Percentiles rank a stretch among this genome's conserved stretches.
phyloP scores from a whole-genome alignment of 2,888 invertebrate species.

The Uropetala carovei region DNA sequence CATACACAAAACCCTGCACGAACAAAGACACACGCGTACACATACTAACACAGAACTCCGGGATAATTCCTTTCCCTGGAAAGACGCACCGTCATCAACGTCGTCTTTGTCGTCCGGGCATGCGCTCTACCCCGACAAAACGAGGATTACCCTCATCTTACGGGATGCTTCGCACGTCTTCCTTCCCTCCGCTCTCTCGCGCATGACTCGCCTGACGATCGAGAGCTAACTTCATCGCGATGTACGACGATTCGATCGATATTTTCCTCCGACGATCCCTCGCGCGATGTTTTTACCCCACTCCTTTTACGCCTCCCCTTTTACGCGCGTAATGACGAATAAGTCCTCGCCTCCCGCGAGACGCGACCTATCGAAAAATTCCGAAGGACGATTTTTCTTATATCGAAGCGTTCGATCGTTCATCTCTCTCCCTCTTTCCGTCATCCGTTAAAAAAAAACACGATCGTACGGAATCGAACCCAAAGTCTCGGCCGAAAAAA shows the following conservation, averaged over 20 bases:
- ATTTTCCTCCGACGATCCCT: neutral
- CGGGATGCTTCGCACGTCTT: neutral
- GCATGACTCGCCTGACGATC: neutral
- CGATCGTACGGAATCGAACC: too few relatives aligned
- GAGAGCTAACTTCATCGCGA: neutral
- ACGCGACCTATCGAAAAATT: too few relatives aligned
- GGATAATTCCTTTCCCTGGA: neutral
- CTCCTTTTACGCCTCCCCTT: too few relatives aligned
- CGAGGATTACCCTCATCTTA: neutral
- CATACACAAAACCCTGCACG: too few relatives aligned
- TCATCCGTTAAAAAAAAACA: too few relatives aligned
- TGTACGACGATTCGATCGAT: neutral
- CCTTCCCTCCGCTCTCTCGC: neutral
- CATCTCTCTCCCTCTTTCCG: too few relatives aligned
- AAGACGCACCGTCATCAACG: neutral
- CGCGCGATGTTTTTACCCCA: too few relatives aligned
- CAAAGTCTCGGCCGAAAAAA: too few relatives aligned
- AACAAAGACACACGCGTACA: neutral
- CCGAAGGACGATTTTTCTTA: too few relatives aligned
- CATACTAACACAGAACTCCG: neutral
- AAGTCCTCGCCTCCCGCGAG: too few relatives aligned
- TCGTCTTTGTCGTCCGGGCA: neutral
- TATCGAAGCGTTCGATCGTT: too few relatives aligned
- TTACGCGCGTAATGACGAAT: too few relatives aligned
- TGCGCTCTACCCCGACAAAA: neutral